Evolutionary conservation across 1,140 invertebrate species (phyloP).

Genomic region (Cardiocondyla obscurior): DNA sequence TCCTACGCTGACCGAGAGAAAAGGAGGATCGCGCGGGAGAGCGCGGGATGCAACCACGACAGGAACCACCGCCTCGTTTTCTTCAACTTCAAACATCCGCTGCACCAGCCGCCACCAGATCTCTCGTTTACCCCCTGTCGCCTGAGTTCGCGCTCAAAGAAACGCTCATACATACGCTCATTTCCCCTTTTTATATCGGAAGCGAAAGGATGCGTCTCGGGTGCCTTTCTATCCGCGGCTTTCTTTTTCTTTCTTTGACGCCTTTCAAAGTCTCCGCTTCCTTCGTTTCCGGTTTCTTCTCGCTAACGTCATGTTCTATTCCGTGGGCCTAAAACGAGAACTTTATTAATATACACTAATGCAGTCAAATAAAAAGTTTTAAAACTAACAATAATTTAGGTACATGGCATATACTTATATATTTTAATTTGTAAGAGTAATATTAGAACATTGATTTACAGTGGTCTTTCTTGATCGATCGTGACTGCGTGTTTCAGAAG

Average conservation of each 20-base stretch:
- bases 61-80: conserved; percentile 69
- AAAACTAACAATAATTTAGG: not conserved
- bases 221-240: conserved; percentile 1
- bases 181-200: conserved; percentile 33
- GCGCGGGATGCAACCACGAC: conserved; percentile 50
- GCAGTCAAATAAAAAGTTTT: not conserved
- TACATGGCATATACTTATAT: not conserved
- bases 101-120: conserved; percentile 75
- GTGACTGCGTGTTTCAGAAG: not conserved
- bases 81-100: conserved; percentile 75
- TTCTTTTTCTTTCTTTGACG: not conserved
- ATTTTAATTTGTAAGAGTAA: not conserved
- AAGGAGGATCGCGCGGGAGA: conserved; percentile 55
- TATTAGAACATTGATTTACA: not conserved
- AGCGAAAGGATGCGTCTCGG: conserved; percentile 40
- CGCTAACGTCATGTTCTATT: not conserved
- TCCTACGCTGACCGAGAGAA: conserved; percentile 60
- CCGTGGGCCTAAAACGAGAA: not conserved
- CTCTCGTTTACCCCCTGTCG: conserved; percentile 38
- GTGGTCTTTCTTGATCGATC: not conserved
- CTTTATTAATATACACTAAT: not conserved
- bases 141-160: conserved; percentile 47
- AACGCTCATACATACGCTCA: conserved; percentile 15
- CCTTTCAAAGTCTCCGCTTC: not conserved
- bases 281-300: conserved; percentile 17